Base-by-base conservation (phyloP, 2,797 vertebrate genomes). In the Pseudomugil tenellus region DNA sequence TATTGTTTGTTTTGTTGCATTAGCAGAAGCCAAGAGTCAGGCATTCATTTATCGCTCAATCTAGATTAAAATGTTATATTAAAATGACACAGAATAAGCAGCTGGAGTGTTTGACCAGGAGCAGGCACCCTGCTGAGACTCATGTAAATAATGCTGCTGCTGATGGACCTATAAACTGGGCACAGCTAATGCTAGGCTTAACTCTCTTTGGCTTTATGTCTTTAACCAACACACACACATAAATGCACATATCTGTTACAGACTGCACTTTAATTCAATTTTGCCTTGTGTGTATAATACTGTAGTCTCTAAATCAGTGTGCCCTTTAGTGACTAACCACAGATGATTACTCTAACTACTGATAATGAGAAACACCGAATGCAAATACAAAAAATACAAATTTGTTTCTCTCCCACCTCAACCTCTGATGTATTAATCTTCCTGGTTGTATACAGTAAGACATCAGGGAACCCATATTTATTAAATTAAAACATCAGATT, bases 71-170 rank as follows among this genome's bases (percentile, higher is more conserved):
- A 54, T 74, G 70, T 79, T 62, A 53, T 49, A 76, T 84, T 67
- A 75, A 74, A 83, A 84, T 73, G 72, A 26, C 63, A 43, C 34
- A 9, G n/a, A 70, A 74, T 35, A 67, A 72, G 56, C 79, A 73
- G 76, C 73, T 81, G 67, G 75, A 64, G 64, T 55, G 74, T 66
- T 82, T 67, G 61, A 76, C 34, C 70, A 46, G 65, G 60, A 79
- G 63, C 41, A 43, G 72, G 58, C 72, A 26, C 74, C 87, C 87
- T 26, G 58, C 88, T 81, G 83, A 54, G 78, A 74, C 68, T 80
- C 63, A 68, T 87, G 86, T 88, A 88, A 92, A 87, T 91, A 90
- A 92, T 89, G 87, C 81, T 84, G 64, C 83, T 77, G 81, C 81
- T 88, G 84, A 84, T 84, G 81, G 75, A 64, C 53, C 76, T 75